Percentiles rank a stretch among this genome's conserved stretches.
These are phyloP conservation scores for Cardiocondyla obscurior DNA, from an alignment of 1,140 invertebrate genomes.

Conservation along the genomic window DNA sequence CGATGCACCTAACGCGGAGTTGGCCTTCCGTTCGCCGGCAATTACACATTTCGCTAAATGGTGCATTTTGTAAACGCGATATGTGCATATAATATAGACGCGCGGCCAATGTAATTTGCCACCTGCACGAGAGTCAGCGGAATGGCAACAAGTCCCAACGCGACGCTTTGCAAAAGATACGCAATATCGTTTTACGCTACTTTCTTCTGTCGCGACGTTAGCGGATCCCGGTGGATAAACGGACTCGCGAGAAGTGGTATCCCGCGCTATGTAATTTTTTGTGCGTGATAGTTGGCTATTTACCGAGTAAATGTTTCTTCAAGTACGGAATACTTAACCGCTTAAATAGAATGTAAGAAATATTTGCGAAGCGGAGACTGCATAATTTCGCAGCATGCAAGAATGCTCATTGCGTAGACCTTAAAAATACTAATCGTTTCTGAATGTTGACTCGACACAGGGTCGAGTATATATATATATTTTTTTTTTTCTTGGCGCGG, in stretches of 20 bases:
- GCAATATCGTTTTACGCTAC: neutral
- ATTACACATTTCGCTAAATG: neutral
- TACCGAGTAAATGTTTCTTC: constrained; percentile 53
- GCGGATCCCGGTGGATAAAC: neutral
- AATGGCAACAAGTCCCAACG: neutral
- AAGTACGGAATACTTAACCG: neutral
- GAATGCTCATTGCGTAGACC: constrained; percentile 12
- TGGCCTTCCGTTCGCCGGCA: neutral
- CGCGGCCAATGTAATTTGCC: neutral
- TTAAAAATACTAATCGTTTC: constrained; percentile 28
- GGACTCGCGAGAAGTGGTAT: neutral
- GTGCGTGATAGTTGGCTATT: constrained; percentile 23
- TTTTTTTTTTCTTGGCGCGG: neutral
- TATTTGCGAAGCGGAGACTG: constrained; percentile 48
- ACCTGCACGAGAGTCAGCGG: too few species aligned
- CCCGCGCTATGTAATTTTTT: neutral
- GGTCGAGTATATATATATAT: constrained; percentile 28
- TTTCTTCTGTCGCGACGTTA: neutral
- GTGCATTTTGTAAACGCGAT: neutral
- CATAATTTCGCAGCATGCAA: neutral
- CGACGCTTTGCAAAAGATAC: neutral
- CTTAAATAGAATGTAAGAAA: constrained; percentile 60
- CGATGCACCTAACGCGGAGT: neutral
- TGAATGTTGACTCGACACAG: constrained; percentile 7
- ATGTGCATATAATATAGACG: neutral